A percentile compares a stretch with the other conserved stretches of the same genome.
These are phyloP conservation scores for Podarcis lilfordi DNA, from an alignment of 2,797 vertebrate species.

Conservation along the genomic window DNA sequence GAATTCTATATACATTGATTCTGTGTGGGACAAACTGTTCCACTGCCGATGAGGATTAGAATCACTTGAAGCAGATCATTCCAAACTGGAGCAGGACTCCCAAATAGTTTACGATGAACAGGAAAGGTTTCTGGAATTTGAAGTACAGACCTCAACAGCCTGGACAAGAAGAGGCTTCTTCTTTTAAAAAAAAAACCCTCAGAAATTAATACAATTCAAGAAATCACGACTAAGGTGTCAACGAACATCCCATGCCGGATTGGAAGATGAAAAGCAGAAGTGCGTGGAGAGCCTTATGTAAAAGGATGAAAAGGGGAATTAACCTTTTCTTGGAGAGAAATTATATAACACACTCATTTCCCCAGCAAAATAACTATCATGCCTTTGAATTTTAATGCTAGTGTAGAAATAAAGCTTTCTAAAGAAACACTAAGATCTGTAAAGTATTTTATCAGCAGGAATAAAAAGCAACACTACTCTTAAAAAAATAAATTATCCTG, in stretches of 20 bases:
- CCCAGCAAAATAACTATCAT: slow-evolving; percentile 51
- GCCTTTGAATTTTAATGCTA: slow-evolving; percentile 25
- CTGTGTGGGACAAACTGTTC: slow-evolving; percentile 70
- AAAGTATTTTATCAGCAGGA: background rate
- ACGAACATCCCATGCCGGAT: background rate
- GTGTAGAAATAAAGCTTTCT: slow-evolving; percentile 25
- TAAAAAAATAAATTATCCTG: background rate
- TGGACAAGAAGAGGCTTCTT: background rate
- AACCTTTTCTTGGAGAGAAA: background rate
- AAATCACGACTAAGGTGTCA: background rate
- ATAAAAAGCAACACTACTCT: background rate
- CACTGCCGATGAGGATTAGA: slow-evolving; percentile 49
- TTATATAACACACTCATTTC: background rate
- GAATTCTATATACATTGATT: slow-evolving; percentile 59
- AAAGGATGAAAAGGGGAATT: background rate
- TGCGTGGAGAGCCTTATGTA: background rate
- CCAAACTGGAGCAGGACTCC: slow-evolving; percentile 25
- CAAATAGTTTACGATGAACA: slow-evolving; percentile 38
- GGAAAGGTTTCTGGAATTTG: background rate
- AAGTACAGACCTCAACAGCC: background rate
- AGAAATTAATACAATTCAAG: background rate
- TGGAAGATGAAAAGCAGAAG: background rate
- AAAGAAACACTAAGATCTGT: background rate
- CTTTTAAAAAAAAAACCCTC: no score
- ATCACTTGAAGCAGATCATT: slow-evolving; percentile 67